Conservation (phyloP, 2,797 vertebrate genomes). For the Natrix natrix region DNA sequence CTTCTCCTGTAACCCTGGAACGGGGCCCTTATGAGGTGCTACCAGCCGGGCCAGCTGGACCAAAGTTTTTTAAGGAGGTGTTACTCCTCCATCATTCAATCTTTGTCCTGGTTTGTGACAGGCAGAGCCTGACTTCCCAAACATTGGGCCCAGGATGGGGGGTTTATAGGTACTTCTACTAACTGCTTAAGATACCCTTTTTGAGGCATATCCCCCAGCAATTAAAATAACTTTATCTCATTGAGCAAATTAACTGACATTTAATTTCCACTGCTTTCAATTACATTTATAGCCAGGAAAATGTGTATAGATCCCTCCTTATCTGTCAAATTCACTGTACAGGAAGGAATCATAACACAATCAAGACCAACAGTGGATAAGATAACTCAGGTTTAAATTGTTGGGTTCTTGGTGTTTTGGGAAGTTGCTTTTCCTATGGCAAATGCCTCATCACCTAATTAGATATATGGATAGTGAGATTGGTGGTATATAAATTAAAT, state of each 20-base stretch:
- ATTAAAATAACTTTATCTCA: background rate
- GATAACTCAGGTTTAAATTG: background rate
- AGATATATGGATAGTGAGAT: background rate
- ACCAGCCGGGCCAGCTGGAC: too few species aligned
- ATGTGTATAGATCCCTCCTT: too few species aligned
- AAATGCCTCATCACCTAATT: background rate
- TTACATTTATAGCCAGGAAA: background rate
- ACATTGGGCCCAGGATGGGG: too few species aligned
- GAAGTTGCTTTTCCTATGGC: background rate
- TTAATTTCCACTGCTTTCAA: background rate
- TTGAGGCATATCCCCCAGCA: background rate
- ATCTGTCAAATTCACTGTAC: background rate
- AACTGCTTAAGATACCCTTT: background rate
- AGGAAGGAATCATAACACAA: background rate
- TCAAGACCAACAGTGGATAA: background rate
- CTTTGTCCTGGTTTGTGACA: too few species aligned
- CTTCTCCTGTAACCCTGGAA: too few species aligned
- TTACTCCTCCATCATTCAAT: too few species aligned
- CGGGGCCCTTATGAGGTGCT: too few species aligned
- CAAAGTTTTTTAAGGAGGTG: too few species aligned
- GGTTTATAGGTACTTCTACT: background rate
- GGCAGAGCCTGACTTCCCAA: too few species aligned
- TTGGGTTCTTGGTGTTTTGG: background rate
- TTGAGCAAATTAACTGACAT: background rate
- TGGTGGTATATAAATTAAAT: too few species aligned